Base-by-base conservation (phyloP, 2,113 vertebrate species). In the Carettochelys insculpta region DNA sequence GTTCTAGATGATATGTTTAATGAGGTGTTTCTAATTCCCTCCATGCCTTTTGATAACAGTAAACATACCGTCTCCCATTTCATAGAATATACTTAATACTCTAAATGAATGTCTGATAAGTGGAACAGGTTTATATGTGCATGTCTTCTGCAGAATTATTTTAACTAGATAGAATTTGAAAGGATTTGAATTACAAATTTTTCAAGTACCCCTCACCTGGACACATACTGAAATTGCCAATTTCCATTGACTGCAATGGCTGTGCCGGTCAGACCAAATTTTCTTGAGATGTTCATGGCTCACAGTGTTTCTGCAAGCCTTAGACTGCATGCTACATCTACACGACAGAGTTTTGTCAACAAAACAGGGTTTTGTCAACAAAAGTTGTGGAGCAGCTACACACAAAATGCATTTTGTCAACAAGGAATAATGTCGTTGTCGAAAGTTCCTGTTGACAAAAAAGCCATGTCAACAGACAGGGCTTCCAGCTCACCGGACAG, bases 1-100 rank as follows among this genome's bases (percentile, higher is more conserved):
- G 34, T 94, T 77, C 91, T 76, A 88, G 88, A 81, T 90, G 90
- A 90, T 88, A 89, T 88, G 93, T 90, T 96, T 93, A 93, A 93
- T 58, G 96, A 92, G 80, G 84, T 80, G 48, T 3, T 91, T 58
- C 92, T 90, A 13, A 11, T 87, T 84, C 87, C 43, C 85, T 95
- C 79, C 80, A 24, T 80, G 80, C 87, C 43, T 96, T 93, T 89
- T 82, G 54, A 91, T 77, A 52, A 24, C 75, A 89, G 41, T 73
- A 86, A 83, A 54, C 41, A 11, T 73, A 54, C 77, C 65, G 90
- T 83, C 80, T 83, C 89, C 82, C 65, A 76, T 38, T 54, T 53
- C 17, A 45, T 93, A 45, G 22, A 94, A 89, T 71, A 92, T 31
- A 11, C 27, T 77, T 16, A 82, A 89, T 86, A 90, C 90, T 82